These are phyloP conservation scores for Poecile montanus DNA, from an alignment of 2,797 vertebrate species.

Conservation along the genomic window DNA sequence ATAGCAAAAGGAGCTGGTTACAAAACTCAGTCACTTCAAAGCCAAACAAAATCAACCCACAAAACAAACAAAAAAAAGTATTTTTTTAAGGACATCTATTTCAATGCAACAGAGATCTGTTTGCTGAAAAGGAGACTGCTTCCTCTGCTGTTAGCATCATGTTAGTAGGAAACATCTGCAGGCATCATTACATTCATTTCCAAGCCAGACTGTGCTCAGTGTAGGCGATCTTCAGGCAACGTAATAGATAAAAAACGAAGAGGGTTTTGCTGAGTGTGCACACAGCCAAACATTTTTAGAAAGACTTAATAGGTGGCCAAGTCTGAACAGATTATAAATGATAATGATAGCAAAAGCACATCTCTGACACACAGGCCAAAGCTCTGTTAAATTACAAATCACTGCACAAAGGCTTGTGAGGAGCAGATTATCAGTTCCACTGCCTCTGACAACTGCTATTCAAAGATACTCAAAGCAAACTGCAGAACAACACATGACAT, in stretches of 20 bases:
- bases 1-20: neutral
- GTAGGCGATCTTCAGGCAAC: neutral
- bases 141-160: neutral
- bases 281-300: neutral
- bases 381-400: neutral
- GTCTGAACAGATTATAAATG: neutral
- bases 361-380: neutral
- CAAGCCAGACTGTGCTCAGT: neutral
- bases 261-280: neutral
- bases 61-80: neutral
- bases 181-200: neutral
- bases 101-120: neutral
- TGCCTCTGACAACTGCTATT: neutral
- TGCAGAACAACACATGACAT: neutral
- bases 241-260: neutral
- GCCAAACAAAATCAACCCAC: neutral
- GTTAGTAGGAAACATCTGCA: neutral
- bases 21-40: neutral
- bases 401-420: neutral
- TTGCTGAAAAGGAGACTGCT: neutral
- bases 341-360: neutral
- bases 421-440: accelerated
- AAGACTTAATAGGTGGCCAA: neutral
- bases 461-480: neutral
- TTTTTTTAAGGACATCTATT: neutral